Evolutionary conservation across 35 echinoderm and acorn worm species (phyloP).

Genomic region (Patiria miniata): DNA sequence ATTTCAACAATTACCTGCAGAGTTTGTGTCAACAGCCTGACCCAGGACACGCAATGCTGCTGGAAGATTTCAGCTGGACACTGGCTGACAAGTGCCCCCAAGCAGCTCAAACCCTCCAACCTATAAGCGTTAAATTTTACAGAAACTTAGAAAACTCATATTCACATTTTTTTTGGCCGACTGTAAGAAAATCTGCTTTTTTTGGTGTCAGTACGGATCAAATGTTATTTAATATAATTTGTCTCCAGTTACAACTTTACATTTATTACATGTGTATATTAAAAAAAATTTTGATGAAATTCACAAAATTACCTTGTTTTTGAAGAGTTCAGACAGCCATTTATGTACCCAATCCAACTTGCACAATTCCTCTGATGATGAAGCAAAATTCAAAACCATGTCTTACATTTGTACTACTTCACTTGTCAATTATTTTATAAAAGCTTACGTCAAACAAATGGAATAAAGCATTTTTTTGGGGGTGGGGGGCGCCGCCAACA

Average conservation of each 20-base stretch:
- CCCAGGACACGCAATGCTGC: slow-evolving; percentile 67
- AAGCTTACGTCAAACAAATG: too few relatives aligned
- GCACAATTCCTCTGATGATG: neutral
- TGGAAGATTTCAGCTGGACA: slow-evolving; percentile 56
- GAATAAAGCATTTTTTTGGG: too few relatives aligned
- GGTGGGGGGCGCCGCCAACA: neutral
- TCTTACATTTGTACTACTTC: neutral
- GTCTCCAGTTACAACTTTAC: neutral
- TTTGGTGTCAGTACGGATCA: neutral
- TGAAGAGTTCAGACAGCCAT: slow-evolving; percentile 14
- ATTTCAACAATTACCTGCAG: slow-evolving; percentile 45
- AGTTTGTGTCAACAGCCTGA: slow-evolving; percentile 60
- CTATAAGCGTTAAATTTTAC: slow-evolving; percentile 6
- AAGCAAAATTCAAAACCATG: neutral
- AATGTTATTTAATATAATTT: neutral
- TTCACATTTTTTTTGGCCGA: neutral
- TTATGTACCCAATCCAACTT: neutral
- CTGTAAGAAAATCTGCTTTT: neutral
- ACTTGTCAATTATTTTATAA: neutral
- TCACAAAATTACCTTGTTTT: neutral
- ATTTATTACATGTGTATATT: neutral
- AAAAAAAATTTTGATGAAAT: neutral
- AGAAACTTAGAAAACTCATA: neutral
- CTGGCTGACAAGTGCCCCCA: slow-evolving; percentile 52
- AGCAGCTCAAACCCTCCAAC: slow-evolving; percentile 51